Evolutionary conservation across 2,888 invertebrate species (phyloP), one percentile per base, ranked within the genome.

Genomic region (Tachina fera): DNA sequence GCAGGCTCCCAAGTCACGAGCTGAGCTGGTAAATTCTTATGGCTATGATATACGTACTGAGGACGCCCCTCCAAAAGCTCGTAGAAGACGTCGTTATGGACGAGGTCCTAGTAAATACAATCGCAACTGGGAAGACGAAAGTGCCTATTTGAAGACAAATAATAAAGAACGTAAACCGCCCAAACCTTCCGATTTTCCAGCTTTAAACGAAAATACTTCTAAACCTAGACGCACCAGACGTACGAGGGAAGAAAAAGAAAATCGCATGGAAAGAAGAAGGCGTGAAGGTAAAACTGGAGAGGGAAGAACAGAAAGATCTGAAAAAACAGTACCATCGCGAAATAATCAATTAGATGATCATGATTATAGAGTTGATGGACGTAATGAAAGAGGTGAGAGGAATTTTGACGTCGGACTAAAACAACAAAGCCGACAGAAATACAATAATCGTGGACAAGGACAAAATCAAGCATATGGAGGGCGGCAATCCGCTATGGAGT

Each of bases 41-140:
- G 92, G 92, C 0, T 99, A 98, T 92, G 98, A 99, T 90, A 99
- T 99, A 87, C 94, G 98, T 68, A 97, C 96, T 89, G 98, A 98
- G 91, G 98, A 98, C 90, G 97, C 97, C 0, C 97, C 98, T 2
- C 98, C 98, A 0, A 95, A 97, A 89, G 97, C 98, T 0, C 93
- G 98, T 75, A 95, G 98, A 88, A 95, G 97, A 88, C 94, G 97
- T 88, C 94, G 97, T 93, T 98, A 98, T 92, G 97, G 97, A 0
- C 97, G 98, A 76, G 97, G 98, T 0, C 98, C 98, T 0, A 97
- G 96, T 91, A 98, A 97, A 92, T 98, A 98, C 92, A 97, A 96
- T 0, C 95, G 98, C 13, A 97, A 97, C 83, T 98, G 98, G 97
- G 97, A 98, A 91, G 98, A 98, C 91, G 97, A 97, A 91, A 97